A percentile compares a stretch with the other conserved stretches of the same genome.
Evolutionary conservation across 2,113 vertebrate species (phyloP).

Genomic region (Thalassoma bifasciatum): DNA sequence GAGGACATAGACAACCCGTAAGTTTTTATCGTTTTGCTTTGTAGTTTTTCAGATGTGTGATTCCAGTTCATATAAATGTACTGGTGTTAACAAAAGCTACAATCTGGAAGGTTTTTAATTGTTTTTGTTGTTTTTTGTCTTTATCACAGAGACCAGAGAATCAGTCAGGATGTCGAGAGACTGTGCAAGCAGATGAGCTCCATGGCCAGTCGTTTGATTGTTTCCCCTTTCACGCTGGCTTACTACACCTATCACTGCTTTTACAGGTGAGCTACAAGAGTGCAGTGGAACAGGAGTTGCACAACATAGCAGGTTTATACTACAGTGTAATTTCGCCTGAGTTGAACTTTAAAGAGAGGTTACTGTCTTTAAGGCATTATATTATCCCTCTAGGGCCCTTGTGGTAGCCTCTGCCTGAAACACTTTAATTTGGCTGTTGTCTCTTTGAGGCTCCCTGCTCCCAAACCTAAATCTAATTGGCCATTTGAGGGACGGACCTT

Average conservation of each 20-base stretch:
- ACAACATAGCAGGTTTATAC: too few species aligned
- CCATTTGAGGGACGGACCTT: too few species aligned
- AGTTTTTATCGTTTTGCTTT: constrained; percentile 38
- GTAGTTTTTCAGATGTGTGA: not conserved
- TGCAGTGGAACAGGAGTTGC: not conserved
- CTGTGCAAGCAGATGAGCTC: constrained; percentile 94
- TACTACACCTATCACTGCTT: constrained; percentile 98
- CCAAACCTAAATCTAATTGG: too few species aligned
- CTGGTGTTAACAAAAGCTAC: not conserved
- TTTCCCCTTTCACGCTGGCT: constrained; percentile 91
- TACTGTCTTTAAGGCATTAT: too few species aligned
- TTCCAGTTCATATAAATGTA: not conserved
- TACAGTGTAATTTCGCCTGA: not conserved
- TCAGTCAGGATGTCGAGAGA: constrained; percentile 95
- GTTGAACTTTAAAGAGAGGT: too few species aligned
- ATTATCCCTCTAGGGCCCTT: not conserved
- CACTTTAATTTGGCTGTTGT: too few species aligned
- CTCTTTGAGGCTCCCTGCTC: too few species aligned
- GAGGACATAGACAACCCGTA: constrained; percentile 97
- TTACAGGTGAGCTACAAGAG: constrained; percentile 82
- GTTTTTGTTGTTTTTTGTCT: not conserved
- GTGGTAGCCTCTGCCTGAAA: not conserved
- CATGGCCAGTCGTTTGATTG: constrained; percentile 90
- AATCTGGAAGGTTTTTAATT: not conserved
- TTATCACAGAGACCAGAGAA: constrained; percentile 91